These are phyloP conservation scores for Cariama cristata DNA, from an alignment of 2,113 vertebrate species.

Conservation along the genomic window DNA sequence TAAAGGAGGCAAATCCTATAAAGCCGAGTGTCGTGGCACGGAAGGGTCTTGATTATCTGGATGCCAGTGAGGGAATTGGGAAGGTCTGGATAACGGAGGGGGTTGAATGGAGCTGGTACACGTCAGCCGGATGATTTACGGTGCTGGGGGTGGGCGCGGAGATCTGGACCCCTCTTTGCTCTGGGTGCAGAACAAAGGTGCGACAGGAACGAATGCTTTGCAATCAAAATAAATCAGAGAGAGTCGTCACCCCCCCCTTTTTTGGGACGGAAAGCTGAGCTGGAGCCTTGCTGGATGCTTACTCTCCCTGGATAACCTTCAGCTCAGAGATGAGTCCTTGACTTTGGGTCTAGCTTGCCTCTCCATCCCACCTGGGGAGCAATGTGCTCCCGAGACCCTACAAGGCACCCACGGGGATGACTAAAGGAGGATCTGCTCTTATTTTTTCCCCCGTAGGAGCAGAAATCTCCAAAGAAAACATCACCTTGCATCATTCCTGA, in stretches of 20 bases:
- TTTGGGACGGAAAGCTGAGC: background rate
- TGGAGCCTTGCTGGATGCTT: background rate
- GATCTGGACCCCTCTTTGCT: accelerated
- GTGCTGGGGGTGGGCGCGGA: background rate
- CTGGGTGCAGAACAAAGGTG: background rate
- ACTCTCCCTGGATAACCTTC: background rate
- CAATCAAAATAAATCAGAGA: background rate
- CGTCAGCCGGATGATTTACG: background rate
- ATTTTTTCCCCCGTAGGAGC: background rate
- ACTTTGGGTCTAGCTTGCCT: background rate
- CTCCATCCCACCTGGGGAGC: background rate
- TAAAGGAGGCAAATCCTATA: background rate
- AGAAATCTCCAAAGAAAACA: background rate
- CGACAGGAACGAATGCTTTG: accelerated
- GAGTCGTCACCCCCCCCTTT: accelerated
- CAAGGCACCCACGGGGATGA: accelerated
- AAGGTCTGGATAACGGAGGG: background rate
- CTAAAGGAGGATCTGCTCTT: background rate
- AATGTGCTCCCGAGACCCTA: accelerated
- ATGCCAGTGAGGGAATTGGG: background rate
- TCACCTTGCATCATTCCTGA: background rate
- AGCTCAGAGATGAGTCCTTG: background rate
- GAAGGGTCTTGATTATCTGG: background rate
- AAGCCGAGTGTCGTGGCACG: accelerated
- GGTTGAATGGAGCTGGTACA: background rate